Conservation (phyloP, 2,888 invertebrate species). For the Ligdia adustata region DNA sequence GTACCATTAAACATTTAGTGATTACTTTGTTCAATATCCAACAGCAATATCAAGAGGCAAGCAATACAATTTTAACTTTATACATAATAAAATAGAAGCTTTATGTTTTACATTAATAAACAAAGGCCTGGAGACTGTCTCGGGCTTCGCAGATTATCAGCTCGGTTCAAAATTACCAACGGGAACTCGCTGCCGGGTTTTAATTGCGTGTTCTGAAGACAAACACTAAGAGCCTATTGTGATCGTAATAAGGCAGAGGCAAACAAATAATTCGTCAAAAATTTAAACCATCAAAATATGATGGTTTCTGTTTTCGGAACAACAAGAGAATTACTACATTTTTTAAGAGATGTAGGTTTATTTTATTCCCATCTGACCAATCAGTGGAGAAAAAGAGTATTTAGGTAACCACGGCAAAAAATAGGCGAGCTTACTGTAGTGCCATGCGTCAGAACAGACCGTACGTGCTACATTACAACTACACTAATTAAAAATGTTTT, state of each 20-base stretch:
- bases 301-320: no score
- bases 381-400: no score
- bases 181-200: conserved; percentile 22
- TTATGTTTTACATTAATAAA: conserved; percentile 24
- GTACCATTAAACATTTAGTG: not conserved
- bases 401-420: no score
- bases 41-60: conserved; percentile 11
- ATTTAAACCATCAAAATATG: not conserved
- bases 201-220: conserved; percentile 22
- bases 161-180: conserved; percentile 22
- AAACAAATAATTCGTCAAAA: not conserved
- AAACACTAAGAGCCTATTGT: conserved; percentile 9
- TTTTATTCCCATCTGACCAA: no score
- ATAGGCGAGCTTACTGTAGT: no score
- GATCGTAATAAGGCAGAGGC: not conserved
- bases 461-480: no score
- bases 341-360: no score
- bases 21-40: not conserved
- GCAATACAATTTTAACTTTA: conserved; percentile 26
- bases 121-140: conserved; percentile 24
- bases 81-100: conserved; percentile 28
- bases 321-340: no score
- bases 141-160: conserved; percentile 17
- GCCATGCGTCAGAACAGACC: no score
- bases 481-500: no score